Base-by-base conservation (phyloP, 2,113 vertebrate species). In the Xiphophorus couchianus region DNA sequence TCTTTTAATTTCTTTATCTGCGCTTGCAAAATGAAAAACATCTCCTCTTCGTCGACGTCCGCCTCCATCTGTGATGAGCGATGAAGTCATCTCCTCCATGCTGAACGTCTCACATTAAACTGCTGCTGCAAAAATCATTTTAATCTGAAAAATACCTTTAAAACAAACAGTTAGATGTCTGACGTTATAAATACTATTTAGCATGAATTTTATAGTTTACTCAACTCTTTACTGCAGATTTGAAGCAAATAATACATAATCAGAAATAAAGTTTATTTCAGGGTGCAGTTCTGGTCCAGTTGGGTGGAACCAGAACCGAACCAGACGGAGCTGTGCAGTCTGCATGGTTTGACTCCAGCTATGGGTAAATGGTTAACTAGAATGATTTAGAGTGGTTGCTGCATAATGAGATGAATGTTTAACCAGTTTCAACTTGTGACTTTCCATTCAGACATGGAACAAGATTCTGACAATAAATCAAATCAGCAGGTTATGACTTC, bases 1-100 rank as follows among this genome's bases (percentile, higher is more conserved):
- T 73, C 85, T 83, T 78, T 81, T 78, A 69, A 78, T 64, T 84
- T 88, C 78, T 82, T 90, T 82, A 62, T 82, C 71, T 76, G 72
- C 11, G 0, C 76, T 80, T 74, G 31, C 62, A 77, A 8, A 39
- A 67, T 61, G 58, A 31, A 7, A 64, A 15, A 61, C 72, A 64
- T 70, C 69, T 54, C 28, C 48, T 11, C 13, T 33, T 66, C 42
- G 22, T 63, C 29, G 19, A 27, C 62, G 69, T 54, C 31, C 48
- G 48, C 71, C 66, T 76, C 30, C 69, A 44, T 48, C 54, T 68
- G 54, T 70, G 31, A 58, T 48, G 29, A 25, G 51, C 30, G n/a
- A 54, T 28, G 66, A 60, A 31, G 74, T 37, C 28, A 72, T 37
- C 27, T 54, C n/a, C 44, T 25, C 31, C n/a, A 62, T 19, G 22